These are phyloP conservation scores for Dolichallabes microphthalmus DNA, from an alignment of 2,113 vertebrate species.

Conservation along the genomic window DNA sequence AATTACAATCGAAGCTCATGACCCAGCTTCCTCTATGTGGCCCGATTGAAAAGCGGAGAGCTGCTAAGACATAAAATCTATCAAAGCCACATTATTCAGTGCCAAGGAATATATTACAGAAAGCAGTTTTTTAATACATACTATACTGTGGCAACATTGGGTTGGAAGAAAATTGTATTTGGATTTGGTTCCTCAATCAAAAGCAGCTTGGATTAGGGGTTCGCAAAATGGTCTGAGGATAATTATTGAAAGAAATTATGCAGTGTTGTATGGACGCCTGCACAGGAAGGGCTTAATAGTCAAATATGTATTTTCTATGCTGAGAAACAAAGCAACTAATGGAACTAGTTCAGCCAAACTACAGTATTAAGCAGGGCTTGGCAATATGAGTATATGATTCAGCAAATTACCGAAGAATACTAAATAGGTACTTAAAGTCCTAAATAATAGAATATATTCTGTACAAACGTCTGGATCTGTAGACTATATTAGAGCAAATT, in stretches of 20 bases:
- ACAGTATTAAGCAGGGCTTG: background rate
- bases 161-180: constrained; percentile 50
- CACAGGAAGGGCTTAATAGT: constrained; percentile 62
- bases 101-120: constrained; percentile 42
- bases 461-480: no score
- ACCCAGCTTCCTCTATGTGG: constrained; percentile 10
- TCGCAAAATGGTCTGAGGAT: constrained; percentile 55
- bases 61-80: constrained; percentile 8
- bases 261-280: constrained; percentile 57
- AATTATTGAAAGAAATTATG: constrained; percentile 66
- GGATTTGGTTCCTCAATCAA: constrained; percentile 63
- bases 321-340: background rate
- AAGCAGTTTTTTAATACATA: constrained; percentile 40
- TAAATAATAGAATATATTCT: background rate
- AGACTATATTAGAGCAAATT: no score
- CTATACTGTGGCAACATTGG: constrained; percentile 33
- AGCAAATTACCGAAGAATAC: background rate
- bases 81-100: constrained; percentile 43
- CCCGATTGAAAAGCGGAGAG: constrained; percentile 3
- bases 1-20: background rate
- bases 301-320: constrained; percentile 59
- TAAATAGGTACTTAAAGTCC: background rate
- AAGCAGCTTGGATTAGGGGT: constrained; percentile 56
- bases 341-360: background rate
- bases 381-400: background rate